Evolutionary conservation across 2,113 vertebrate genomes (phyloP), one percentile per base, ranked within the genome.

Genomic region (Podarcis cretensis): DNA sequence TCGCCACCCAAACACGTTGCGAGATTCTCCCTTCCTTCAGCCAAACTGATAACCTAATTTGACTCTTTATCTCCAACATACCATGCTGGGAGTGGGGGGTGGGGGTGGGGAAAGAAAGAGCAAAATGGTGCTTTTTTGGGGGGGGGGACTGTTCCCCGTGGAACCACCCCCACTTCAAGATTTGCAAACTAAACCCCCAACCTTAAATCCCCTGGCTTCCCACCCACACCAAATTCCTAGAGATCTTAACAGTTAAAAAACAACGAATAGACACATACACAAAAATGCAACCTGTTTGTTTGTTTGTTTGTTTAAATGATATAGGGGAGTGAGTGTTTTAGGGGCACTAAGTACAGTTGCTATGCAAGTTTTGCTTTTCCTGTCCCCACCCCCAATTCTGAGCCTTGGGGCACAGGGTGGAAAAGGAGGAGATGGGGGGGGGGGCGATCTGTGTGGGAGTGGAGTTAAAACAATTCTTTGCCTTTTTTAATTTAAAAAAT

Each of bases 1-100:
- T 75, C 94, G 91, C 75, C 20, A 81, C 83, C 89, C 63, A 78
- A 14, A 92, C 95, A 91, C 90, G 90, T 93, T 90, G 94, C 90
- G 88, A 93, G 90, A 93, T 54, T 92, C 90, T 81, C 69, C 66
- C 69, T 69, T 40, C n/a, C 80, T 54, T 65, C 23, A 54, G 37
- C 69, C 73, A 68, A 78, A 77, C 87, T 68, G 87, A 88, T 88
- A 83, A 83, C 87, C 87, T 76, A 83, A 40, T 76, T 76, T 83
- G 81, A 78, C 80, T 84, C 48, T 85, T 68, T 83, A 63, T 87
- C 79, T 73, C 30, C 20, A n/a, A 71, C 21, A 4, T 32, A 48
- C 25, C 35, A 43, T 82, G 13, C 4, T n/a, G 10, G 43, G 23
- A 43, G 27, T 23, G 73, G 40, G 35, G 35, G 35, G 35, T n/a